Base-by-base conservation (phyloP, 1,140 invertebrate species). In the Eueides isabella region DNA sequence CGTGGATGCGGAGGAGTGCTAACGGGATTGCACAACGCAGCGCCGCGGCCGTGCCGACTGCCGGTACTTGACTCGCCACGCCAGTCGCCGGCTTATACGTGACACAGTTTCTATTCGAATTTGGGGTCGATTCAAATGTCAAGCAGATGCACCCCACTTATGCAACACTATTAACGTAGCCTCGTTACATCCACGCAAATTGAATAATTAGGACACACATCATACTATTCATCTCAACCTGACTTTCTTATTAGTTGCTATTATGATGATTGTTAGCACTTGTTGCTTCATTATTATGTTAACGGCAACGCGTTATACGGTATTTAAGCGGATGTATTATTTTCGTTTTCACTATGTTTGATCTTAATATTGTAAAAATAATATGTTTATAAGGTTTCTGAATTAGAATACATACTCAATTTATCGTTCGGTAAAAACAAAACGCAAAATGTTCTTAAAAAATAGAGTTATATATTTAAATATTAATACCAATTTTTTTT, bases 21-120 rank as follows among this genome's bases (percentile, higher is more conserved):
- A 87, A 90, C 87, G 88, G 91, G 84, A 90, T 92, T 92, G 91
- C 89, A 92, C 88, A 92, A 92, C 85, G 88, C 86, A 85, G 79
- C 78, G 73, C 65, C 78, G 79, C 76, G 71, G 71, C 74, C 69
- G 73, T 74, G 77, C 80, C 83, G 84, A 71, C 4, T 73, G 75
- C 80, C 82, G 84, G 83, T 85, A 81, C 81, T 84, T 78, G 82
- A 78, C 76, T 33, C 31, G 31, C 7, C 11, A 33, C 80, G 23
- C 28, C 61, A 9, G 14, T 14, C 61, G 83, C 84, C 84, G 86
- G 83, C 85, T 88, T 84, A 86, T 89, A 85, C 89, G 84, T 92
- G 91, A 92, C 91, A 92, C 88, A 92, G 90, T 92, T 92, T 92
- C 91, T 92, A 92, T 92, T 92, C 89, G 84, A 85, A 92, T 92